Evolutionary conservation across 2,797 vertebrate species (phyloP), one percentile per base, ranked within the genome.

Genomic region (Selene dorsalis): DNA sequence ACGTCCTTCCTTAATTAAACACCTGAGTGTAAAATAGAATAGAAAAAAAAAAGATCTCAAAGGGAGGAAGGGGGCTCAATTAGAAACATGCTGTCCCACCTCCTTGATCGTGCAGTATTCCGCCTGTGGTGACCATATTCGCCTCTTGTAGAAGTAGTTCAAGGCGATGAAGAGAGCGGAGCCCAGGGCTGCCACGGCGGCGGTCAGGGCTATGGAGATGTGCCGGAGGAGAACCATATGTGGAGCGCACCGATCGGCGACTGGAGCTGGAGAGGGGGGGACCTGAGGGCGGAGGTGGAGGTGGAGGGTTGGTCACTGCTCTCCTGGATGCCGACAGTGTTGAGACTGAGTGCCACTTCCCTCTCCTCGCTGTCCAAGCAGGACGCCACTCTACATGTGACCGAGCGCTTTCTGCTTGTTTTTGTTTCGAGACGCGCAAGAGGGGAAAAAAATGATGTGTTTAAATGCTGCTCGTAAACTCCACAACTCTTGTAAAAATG

Each of bases 101-200:
- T 95, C 90, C 72, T 84, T 88, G 83, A 92, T 92, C 39, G 57
- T 71, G 84, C 55, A 77, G 87, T 95, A 94, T 3, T 94, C 91
- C 70, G 89, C 85, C 43, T 94, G 90, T 1, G 92, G 93, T 3
- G 90, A 89, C 83, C 93, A 92, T 67, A 79, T 67, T 39, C 94
- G 89, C 86, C 90, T 84, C 84, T 73, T 82, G 83, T 95, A 95
- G 84, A 95, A 94, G 80, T 94, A 96, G 80, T 93, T 96, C 83
- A 96, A 89, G 61, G 96, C 93, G 79, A 98, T 92, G 89, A 96
- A 96, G 68, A 97, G 90, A 18, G 96, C 94, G 9, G 96, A 96
- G 39, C 96, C 96, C 30, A 97, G 86, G 7, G 94, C 95, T 22
- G 95, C 95, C 84, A 95, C 94, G 35, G 94, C 96, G 43, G 96